A percentile compares a stretch with the other conserved stretches of the same genome.
These are phyloP conservation scores for Rhinogobio ventralis DNA, from an alignment of 2,797 vertebrate species.

Conservation along the genomic window DNA sequence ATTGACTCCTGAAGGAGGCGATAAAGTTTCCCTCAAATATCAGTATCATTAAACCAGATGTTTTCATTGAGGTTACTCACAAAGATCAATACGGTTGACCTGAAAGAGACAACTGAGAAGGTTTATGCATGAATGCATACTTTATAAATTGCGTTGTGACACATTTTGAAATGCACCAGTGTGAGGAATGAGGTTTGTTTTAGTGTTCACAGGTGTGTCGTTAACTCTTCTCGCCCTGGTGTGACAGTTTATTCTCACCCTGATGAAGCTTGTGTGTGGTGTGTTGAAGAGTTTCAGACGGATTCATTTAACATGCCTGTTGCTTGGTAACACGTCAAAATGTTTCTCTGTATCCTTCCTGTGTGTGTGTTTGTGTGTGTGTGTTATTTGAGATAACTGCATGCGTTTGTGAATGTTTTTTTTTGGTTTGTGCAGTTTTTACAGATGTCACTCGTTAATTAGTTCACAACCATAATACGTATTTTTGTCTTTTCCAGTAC, in stretches of 20 bases:
- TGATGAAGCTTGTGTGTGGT: neutral
- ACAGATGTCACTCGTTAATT: neutral
- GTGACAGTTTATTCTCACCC: neutral
- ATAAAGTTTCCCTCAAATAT: neutral
- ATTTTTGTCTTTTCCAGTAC: neutral
- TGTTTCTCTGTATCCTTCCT: neutral
- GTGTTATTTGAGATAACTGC: neutral
- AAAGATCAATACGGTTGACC: neutral
- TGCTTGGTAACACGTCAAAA: neutral
- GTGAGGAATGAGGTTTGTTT: neutral
- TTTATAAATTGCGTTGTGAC: neutral
- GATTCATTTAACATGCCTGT: neutral
- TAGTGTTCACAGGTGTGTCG: neutral
- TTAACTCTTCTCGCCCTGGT: neutral
- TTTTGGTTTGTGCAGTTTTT: slow-evolving; percentile 4
- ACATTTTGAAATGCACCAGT: neutral
- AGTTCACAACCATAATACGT: neutral
- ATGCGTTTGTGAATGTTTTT: neutral
- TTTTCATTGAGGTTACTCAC: too few species aligned
- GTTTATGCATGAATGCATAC: neutral
- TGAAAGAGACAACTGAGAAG: neutral
- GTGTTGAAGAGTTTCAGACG: neutral
- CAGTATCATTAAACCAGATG: neutral
- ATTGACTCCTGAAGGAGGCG: neutral
- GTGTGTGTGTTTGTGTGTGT: neutral